Base-by-base conservation (phyloP, 2,888 invertebrate species). In the Furcula furcula region DNA sequence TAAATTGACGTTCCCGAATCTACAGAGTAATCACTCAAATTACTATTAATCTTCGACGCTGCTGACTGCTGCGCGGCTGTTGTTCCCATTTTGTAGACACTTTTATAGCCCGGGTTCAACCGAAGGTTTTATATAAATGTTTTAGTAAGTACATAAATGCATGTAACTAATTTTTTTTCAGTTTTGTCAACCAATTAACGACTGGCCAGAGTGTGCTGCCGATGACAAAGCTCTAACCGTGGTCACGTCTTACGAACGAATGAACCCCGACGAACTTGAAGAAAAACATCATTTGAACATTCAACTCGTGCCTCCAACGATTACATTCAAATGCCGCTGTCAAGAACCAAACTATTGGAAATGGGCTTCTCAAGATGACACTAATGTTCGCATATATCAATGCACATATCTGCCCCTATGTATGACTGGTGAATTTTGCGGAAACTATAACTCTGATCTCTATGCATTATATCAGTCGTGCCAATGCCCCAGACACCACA, bases 391-490 rank as follows among this genome's bases (percentile, higher is more conserved):
- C 2, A 32, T 21, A 1, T 92, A 90, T 43, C 76, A 74, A 41
- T 92, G 92, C 49, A 64, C 76, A 2, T 73, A 90, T 55, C 69
- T 92, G 39, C 78, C 78, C 4, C 66, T 79, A 20, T 93, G 93
- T 55, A 76, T 80, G 10, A 67, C 78, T 0, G 77, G 79, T 0
- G 91, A 93, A 20, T 90, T 90, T 54, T 93, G 93, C 57, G 93
- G 93, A 0, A 82, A 91, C 39, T 89, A 93, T 5, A 83, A 90
- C 51, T 69, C 79, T n/a, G 91, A 92, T 49, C 63, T 90, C 5
- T 90, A 88, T 40, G 90, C 92, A 4, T 76, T 91, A 7, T 92
- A 92, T 60, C 92, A 93, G 55, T 89, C 86, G 4, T 93, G 93
- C 44, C 75, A 90, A 13, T 93, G 93, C 46, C 93, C 93, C 0